These are phyloP conservation scores for Cavia aperea DNA, from an alignment of 2,113 vertebrate species.

Conservation along the genomic window DNA sequence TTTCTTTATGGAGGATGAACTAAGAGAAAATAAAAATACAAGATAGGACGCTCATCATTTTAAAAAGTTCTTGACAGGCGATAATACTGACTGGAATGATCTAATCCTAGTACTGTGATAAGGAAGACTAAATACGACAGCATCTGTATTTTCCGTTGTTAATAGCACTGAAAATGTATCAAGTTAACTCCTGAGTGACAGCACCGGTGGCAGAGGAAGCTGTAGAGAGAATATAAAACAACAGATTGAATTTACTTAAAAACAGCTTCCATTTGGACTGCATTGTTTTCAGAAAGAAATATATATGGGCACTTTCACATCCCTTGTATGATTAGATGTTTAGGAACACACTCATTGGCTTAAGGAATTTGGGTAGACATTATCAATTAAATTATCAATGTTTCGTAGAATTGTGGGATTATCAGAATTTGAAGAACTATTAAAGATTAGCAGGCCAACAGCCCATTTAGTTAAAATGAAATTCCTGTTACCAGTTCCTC, in stretches of 20 bases:
- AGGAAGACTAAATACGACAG: neutral
- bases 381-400: neutral
- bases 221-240: neutral
- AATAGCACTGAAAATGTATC: neutral
- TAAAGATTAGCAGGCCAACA: neutral
- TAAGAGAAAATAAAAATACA: conserved; percentile 12
- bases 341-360: neutral
- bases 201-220: neutral
- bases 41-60: neutral
- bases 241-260: neutral
- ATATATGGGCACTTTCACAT: neutral
- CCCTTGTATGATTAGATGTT: neutral
- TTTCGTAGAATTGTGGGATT: conserved; percentile 15
- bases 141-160: neutral
- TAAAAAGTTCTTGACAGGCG: neutral
- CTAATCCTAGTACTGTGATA: neutral
- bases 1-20: neutral
- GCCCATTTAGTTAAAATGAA: neutral
- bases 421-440: neutral
- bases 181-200: neutral
- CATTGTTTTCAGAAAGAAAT: neutral
- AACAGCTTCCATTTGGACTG: neutral
- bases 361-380: neutral
- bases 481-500: neutral
- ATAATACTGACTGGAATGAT: neutral